phyloP scores from a whole-genome alignment of 1,140 invertebrate genomes.

The Lethrus apterus region DNA sequence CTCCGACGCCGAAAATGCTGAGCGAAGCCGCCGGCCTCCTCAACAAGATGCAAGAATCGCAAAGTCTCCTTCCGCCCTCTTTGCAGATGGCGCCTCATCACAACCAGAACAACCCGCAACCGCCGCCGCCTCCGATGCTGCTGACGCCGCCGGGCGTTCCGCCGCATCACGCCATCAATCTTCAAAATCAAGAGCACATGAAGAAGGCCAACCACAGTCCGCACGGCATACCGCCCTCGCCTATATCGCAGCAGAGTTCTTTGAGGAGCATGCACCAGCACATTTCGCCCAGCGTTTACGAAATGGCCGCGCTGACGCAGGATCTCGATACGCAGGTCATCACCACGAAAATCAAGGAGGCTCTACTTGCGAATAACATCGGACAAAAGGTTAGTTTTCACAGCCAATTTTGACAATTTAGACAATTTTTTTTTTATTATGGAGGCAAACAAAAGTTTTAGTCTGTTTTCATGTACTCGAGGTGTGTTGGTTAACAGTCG shows the following conservation, averaged over 20 bases:
- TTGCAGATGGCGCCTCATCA: slow-evolving; percentile 45
- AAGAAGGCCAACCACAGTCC: slow-evolving; percentile 47
- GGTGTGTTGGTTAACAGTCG: no score
- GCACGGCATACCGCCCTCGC: slow-evolving; percentile 50
- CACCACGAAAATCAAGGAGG: slow-evolving; percentile 95
- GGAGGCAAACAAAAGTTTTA: neutral
- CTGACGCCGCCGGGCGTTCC: slow-evolving; percentile 57
- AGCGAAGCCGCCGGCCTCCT: slow-evolving; percentile 61
- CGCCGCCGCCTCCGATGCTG: slow-evolving; percentile 51
- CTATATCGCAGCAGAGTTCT: slow-evolving; percentile 54
- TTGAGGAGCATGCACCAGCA: slow-evolving; percentile 69
- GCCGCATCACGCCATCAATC: slow-evolving; percentile 53
- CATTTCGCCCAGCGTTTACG: slow-evolving; percentile 82
- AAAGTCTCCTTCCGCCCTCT: slow-evolving; percentile 44
- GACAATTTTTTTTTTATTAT: slow-evolving; percentile 9
- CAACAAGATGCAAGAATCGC: slow-evolving; percentile 62
- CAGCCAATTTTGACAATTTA: neutral
- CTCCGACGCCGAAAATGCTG: slow-evolving; percentile 67
- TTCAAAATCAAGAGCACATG: slow-evolving; percentile 47
- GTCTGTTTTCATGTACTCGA: slow-evolving; percentile 17
- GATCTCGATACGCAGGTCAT: slow-evolving; percentile 95
- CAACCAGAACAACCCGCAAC: slow-evolving; percentile 27
- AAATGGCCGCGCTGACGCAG: slow-evolving; percentile 93
- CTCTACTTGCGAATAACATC: slow-evolving; percentile 92
- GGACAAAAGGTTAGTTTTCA: slow-evolving; percentile 82